Base-by-base conservation (phyloP, 2,888 invertebrate genomes). In the Caenorhabditis parvicauda region DNA sequence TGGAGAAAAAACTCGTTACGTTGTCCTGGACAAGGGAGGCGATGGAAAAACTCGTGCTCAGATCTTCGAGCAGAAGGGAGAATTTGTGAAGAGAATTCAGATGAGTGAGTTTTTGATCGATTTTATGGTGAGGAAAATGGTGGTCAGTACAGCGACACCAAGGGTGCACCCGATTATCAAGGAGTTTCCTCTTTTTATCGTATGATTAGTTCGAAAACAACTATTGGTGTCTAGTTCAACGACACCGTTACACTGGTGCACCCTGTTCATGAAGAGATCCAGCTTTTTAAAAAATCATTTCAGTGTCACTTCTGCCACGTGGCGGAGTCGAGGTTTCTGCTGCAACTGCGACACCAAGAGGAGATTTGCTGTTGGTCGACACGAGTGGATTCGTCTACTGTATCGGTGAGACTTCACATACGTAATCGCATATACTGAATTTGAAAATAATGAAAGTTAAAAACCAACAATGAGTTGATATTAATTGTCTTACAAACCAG, bases 341-440 rank as follows among this genome's bases (percentile, higher is more conserved):
- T 0, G 68, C 72, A 1, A 59, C 67, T 6, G 65, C 66, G 2
- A 62, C 70, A 1, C 60, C 59, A 19, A 61, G 53, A 43, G 75
- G 73, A 21, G 64, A 72, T 45, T 61, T 77, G 44, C 53, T 77
- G 12, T 54, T 76, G 24, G 72, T 77, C n/a, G 77, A 77, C 49
- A 65, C 70, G 24, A 61, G 63, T 42, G 64, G 64, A 44, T 53
- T 63, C 14, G 67, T 75, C 19, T 68, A 62, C 54, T 56, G 56
- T 9, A 66, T 69, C 19, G 57, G 57, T 57, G 28, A 35, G 17
- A 17, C 14, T n/a, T 5, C 1, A 32, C 35, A 9, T 9, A 32
- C 14, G n/a, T 12, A 32, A 32, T 12, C 35, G 9, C 9, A 32
- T 32, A 32, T 14, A 32, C 35, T n/a, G n/a, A n/a, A n/a, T n/a